phyloP scores from a whole-genome alignment of 2,888 invertebrate genomes.

The Sphaerophoria taeniata region DNA sequence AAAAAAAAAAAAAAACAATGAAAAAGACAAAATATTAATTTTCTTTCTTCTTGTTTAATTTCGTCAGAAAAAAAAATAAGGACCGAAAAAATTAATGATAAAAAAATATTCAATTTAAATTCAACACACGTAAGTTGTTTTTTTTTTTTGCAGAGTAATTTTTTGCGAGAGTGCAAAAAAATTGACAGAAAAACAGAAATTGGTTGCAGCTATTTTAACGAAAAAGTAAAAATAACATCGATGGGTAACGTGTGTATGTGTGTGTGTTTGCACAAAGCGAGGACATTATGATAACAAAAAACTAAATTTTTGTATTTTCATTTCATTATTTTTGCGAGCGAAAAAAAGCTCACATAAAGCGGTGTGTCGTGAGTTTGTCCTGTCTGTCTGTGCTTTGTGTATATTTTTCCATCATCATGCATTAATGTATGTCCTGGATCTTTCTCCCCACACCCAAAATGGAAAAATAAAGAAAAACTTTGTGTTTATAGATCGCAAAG shows the following conservation, averaged over 20 bases:
- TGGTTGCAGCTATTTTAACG: conserved; percentile 9
- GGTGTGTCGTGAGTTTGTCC: background rate
- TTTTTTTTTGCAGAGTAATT: conserved; percentile 4
- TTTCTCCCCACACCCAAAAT: background rate
- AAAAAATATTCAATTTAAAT: conserved; percentile 43
- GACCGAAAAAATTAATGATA: background rate
- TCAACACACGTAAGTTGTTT: conserved; percentile 32
- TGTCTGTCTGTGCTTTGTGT: background rate
- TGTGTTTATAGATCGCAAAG: conserved; percentile 24
- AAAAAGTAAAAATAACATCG: conserved; percentile 52
- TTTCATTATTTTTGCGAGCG: conserved; percentile 49
- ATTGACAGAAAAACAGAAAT: conserved; percentile 9
- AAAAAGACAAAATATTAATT: background rate
- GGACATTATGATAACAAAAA: conserved; percentile 40
- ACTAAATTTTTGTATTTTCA: conserved; percentile 54
- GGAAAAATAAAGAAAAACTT: background rate
- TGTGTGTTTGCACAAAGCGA: background rate
- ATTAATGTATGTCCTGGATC: conserved; percentile 32
- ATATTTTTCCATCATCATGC: conserved; percentile 34
- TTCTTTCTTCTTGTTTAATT: background rate
- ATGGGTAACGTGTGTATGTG: background rate
- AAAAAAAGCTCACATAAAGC: conserved; percentile 7
- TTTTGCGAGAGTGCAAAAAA: background rate
- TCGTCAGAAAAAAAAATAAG: background rate
- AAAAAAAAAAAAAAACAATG: conserved; percentile 34